phyloP scores from a whole-genome alignment of 2,888 invertebrate genomes.

The Rotaria magnacalcarata region DNA sequence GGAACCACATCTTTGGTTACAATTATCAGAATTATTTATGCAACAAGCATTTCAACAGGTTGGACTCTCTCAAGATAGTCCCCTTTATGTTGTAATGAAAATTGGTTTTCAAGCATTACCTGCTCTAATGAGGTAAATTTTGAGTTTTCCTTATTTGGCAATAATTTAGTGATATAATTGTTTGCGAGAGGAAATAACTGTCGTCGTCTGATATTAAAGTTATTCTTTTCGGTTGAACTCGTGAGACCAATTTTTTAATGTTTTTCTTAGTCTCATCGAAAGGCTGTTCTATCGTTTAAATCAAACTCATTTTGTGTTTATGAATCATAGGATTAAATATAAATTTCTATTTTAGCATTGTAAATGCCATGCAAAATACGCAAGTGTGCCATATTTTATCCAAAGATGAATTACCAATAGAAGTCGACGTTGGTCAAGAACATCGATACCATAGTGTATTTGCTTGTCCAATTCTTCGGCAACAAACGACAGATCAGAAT shows the following conservation, averaged over 20 bases:
- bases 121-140: constrained; percentile 16
- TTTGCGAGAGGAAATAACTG: too few relatives aligned
- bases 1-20: constrained; percentile 41
- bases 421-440: constrained; percentile 45
- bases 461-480: constrained; percentile 93
- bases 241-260: too few relatives aligned
- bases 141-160: too few relatives aligned
- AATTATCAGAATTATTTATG: constrained; percentile 42
- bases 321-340: not conserved
- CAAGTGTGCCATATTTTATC: constrained; percentile 44
- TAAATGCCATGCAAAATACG: constrained; percentile 45
- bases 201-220: too few relatives aligned
- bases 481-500: constrained; percentile 88
- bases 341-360: constrained; percentile 30
- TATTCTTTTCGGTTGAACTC: too few relatives aligned
- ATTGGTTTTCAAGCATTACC: constrained; percentile 9
- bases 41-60: constrained; percentile 42
- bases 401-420: constrained; percentile 46
- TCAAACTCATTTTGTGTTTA: too few relatives aligned
- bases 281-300: too few relatives aligned
- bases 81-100: constrained; percentile 33
- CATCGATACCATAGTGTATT: constrained; percentile 77
- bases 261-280: too few relatives aligned
- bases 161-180: too few relatives aligned
- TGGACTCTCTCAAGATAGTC: constrained; percentile 44